Conservation (phyloP, 2,113 vertebrate species). For the Ginglymostoma cirratum region DNA sequence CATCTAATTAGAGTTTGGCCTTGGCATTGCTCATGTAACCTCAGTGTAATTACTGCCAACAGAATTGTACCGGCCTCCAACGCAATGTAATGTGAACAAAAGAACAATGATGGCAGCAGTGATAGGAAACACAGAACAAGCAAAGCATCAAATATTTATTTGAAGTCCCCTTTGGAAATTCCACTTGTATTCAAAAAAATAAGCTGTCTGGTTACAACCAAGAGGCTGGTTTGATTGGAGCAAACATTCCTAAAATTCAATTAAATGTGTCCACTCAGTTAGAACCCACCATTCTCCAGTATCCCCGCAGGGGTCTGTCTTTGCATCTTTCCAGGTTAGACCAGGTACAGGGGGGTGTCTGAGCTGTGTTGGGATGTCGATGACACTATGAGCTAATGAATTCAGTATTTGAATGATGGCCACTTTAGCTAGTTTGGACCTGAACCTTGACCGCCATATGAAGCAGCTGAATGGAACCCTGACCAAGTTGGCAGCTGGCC, state of each 20-base stretch:
- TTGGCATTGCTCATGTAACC: background rate
- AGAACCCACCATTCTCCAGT: background rate
- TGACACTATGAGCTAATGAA: slow-evolving; percentile 4
- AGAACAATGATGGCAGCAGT: background rate
- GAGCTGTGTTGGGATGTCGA: background rate
- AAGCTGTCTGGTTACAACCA: background rate
- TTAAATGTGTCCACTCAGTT: background rate
- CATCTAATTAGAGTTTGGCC: background rate
- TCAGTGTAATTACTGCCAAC: background rate
- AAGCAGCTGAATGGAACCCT: background rate
- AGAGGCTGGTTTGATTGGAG: background rate
- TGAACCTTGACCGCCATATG: background rate
- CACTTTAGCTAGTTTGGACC: background rate
- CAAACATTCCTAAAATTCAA: background rate
- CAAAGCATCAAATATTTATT: slow-evolving; percentile 20
- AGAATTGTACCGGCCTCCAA: background rate
- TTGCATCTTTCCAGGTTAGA: background rate
- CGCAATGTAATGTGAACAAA: background rate
- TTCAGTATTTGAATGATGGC: slow-evolving; percentile 25
- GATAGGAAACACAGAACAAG: background rate
- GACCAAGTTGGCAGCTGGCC: background rate
- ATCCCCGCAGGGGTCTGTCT: background rate
- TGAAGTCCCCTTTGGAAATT: background rate
- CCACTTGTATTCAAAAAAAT: background rate
- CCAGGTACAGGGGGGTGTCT: background rate